Evolutionary conservation across 2,888 invertebrate genomes (phyloP), one percentile per base, ranked within the genome.

Genomic region (Aphidius colemani): DNA sequence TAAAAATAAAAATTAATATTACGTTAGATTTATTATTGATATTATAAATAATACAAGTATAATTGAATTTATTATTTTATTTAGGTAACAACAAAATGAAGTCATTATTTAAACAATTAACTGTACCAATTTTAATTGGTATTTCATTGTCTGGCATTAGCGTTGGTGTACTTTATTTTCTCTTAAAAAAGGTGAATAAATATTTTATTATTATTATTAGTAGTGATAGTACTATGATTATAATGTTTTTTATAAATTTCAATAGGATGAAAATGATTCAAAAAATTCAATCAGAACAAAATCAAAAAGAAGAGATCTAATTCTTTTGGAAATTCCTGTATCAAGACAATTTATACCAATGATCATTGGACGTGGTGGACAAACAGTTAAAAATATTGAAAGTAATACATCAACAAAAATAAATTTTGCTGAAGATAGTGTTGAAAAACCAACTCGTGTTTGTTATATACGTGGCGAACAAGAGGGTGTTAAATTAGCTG

Each of bases 351-450:
- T 87, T 73, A 87, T 90, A 13, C 87, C 90, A 7, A 84, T 86
- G 61, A 82, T 92, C 63, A 90, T 92, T 73, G 92, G 95, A 46
- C 86, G 92, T 70, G 88, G 87, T 72, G 95, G 95, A 7, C 83
- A 86, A n/a, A 89, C 88, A 74, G 88, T 95, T 57, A 91, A 90
- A 79, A 85, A 88, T 64, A 88, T 96, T 67, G 90, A 95, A 79
- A 86, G 87, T 61, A 88, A 87, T 71, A 89, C 92, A 0, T 88
- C 88, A 46, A 91, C 95, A 0, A 81, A 80, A 60, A 86, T 90
- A 49, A 72, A 71, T 68, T 83, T 82, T 67, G 82, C 85, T 53
- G 87, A 88, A 67, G 86, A 87, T 63, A 64, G 69, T 41, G 64
- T 75, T 43, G 87, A 87, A 51, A 86, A 86, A 46, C 85, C 84